Evolutionary conservation across 2,113 vertebrate species (phyloP).

Genomic region (Trogon melanurus): DNA sequence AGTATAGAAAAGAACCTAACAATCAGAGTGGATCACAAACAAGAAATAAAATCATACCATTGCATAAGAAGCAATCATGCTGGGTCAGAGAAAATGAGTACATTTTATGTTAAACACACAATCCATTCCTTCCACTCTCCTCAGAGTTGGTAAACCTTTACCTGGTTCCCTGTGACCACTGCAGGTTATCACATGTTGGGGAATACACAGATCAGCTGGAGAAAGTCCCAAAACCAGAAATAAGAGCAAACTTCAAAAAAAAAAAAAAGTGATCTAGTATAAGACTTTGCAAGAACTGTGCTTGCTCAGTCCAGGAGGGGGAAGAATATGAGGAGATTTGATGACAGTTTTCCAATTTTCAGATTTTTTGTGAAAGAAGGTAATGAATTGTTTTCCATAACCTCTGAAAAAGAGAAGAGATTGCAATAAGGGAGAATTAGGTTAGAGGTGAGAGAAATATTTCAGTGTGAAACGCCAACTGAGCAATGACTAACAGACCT

Average conservation of each 20-base stretch:
- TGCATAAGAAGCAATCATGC: not conserved
- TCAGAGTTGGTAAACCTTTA: not conserved
- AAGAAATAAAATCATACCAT: not conserved
- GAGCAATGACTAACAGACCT: slow-evolving; percentile 2
- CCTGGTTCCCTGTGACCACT: not conserved
- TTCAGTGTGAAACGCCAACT: not conserved
- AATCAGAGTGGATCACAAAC: not conserved
- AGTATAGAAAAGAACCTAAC: not conserved
- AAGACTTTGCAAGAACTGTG: not conserved
- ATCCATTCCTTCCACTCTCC: not conserved
- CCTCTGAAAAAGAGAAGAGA: not conserved
- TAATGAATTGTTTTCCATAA: not conserved
- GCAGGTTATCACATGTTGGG: not conserved
- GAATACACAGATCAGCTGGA: not conserved
- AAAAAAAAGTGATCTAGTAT: not conserved
- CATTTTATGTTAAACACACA: not conserved
- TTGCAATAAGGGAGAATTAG: not conserved
- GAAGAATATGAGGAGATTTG: not conserved
- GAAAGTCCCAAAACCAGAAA: not conserved
- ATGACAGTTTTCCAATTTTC: not conserved
- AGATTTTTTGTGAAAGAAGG: not conserved
- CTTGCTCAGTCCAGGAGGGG: not conserved
- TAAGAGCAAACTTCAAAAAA: not conserved
- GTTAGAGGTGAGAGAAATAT: slow-evolving; percentile 18
- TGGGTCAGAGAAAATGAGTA: not conserved